Percentiles rank a stretch among this genome's conserved stretches.
Evolutionary conservation across 2,113 vertebrate genomes (phyloP).

Genomic region (Onychostoma macrolepis): DNA sequence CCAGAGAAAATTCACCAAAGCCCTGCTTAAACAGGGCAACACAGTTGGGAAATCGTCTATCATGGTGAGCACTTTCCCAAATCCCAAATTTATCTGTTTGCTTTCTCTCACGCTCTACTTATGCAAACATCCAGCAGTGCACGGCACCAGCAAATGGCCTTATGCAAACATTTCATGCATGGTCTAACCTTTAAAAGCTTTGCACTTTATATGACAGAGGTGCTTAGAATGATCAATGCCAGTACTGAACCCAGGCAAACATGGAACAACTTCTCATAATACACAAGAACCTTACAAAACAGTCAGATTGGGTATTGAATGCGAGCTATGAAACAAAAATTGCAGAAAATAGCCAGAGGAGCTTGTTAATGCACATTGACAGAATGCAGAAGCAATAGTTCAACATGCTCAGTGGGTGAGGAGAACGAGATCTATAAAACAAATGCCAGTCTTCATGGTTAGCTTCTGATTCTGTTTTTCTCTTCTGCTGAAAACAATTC

Average conservation of each 20-base stretch:
- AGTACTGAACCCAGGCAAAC: slow-evolving; percentile 6
- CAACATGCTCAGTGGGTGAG: neutral
- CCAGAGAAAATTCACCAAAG: slow-evolving; percentile 95
- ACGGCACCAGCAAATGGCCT: slow-evolving; percentile 12
- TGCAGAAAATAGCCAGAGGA: neutral
- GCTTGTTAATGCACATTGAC: slow-evolving; percentile 13
- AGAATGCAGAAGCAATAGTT: neutral
- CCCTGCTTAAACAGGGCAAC: slow-evolving; percentile 91
- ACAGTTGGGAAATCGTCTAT: slow-evolving; percentile 92
- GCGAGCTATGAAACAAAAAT: neutral
- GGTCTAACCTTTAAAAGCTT: slow-evolving; percentile 18
- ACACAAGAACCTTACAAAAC: neutral
- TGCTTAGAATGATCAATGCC: neutral
- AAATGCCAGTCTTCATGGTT: slow-evolving; percentile 4
- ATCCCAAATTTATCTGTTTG: neutral
- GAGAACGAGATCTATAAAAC: slow-evolving; percentile 13
- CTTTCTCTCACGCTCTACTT: neutral
- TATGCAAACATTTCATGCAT: neutral
- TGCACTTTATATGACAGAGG: neutral
- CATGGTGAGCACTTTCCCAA: slow-evolving; percentile 79
- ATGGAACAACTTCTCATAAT: neutral
- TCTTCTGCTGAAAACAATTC: neutral
- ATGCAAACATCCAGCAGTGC: slow-evolving; percentile 2
- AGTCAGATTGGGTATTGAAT: neutral
- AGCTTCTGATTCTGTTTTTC: neutral